A percentile compares a stretch with the other conserved stretches of the same genome.
Conservation (phyloP, 2,797 vertebrate genomes). For the Gorsachius magnificus region DNA sequence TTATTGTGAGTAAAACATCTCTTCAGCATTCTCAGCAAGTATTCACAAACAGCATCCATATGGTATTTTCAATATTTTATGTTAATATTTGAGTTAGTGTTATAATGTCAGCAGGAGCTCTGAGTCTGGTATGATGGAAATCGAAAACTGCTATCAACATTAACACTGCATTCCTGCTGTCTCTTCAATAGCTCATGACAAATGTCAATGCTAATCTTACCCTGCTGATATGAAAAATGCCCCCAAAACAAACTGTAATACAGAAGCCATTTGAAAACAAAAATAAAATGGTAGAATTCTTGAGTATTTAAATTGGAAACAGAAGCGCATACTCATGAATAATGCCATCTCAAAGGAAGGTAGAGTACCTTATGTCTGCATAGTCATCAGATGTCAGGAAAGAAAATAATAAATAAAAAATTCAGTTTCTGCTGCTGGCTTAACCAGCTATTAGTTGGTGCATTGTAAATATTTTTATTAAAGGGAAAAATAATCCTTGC, state of each 20-base stretch:
- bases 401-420: not conserved
- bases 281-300: not conserved
- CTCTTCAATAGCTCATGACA: slow-evolving; percentile 35
- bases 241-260: slow-evolving; percentile 6
- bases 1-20: slow-evolving; percentile 5
- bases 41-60: slow-evolving; percentile 38
- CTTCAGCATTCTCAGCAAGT: slow-evolving; percentile 36
- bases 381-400: not conserved
- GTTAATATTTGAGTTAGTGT: slow-evolving; percentile 64
- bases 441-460: slow-evolving; percentile 4
- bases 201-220: slow-evolving; percentile 47
- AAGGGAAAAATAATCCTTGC: too few relatives aligned
- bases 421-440: not conserved
- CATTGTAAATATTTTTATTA: not conserved
- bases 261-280: not conserved
- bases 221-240: slow-evolving; percentile 28
- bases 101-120: slow-evolving; percentile 48
- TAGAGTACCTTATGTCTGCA: not conserved
- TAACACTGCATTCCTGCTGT: slow-evolving; percentile 20
- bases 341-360: not conserved
- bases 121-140: slow-evolving; percentile 34
- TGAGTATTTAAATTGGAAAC: not conserved
- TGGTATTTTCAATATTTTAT: slow-evolving; percentile 68
- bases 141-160: slow-evolving; percentile 15
- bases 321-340: not conserved